These are phyloP conservation scores for Dermolepida albohirtum DNA, from an alignment of 2,888 invertebrate genomes.

Conservation along the genomic window DNA sequence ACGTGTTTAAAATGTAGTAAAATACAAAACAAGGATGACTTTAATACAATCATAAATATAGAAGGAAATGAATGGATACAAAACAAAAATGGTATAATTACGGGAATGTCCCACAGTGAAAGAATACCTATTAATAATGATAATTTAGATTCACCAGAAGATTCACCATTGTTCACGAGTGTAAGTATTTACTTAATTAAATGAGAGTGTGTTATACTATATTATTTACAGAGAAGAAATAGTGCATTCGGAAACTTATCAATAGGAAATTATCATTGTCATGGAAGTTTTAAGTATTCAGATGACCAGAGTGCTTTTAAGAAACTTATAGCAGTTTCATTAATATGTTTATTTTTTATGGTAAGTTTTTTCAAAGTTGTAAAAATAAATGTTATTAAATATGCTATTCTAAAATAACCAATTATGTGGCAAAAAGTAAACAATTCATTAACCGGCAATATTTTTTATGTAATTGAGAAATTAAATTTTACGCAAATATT, in stretches of 20 bases:
- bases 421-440: no score
- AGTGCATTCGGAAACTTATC: slow-evolving; percentile 65
- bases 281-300: slow-evolving; percentile 63
- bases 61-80: slow-evolving; percentile 39
- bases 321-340: slow-evolving; percentile 73
- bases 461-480: no score
- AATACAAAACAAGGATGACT: slow-evolving; percentile 24
- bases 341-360: slow-evolving; percentile 79
- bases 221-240: slow-evolving; percentile 66
- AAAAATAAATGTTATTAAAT: no score
- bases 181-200: slow-evolving; percentile 52
- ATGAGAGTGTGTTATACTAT: slow-evolving; percentile 7
- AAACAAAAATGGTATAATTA: slow-evolving; percentile 38
- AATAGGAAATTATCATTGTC: slow-evolving; percentile 65
- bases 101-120: slow-evolving; percentile 28
- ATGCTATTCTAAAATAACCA: no score
- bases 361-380: slow-evolving; percentile 64
- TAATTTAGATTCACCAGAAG: slow-evolving; percentile 57
- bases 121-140: slow-evolving; percentile 42
- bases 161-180: slow-evolving; percentile 62
- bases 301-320: slow-evolving; percentile 72
- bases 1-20: slow-evolving; percentile 44
- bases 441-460: no score
- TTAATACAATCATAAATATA: slow-evolving; percentile 27
- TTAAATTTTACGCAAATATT: no score